Base-by-base conservation (phyloP, 2,797 vertebrate species). In the Synanceia verrucosa region DNA sequence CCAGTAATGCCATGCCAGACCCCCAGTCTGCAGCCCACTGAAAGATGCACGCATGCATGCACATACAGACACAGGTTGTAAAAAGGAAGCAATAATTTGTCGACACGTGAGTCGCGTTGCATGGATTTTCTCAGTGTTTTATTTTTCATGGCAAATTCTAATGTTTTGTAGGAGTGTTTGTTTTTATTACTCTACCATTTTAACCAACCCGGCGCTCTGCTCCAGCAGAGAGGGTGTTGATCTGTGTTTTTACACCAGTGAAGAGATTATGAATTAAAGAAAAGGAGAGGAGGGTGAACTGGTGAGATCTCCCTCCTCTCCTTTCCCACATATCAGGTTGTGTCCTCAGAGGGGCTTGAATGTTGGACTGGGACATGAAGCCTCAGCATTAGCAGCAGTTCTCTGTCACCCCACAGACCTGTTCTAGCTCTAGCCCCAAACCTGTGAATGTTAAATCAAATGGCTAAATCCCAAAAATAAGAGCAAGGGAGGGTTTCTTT, bases 61-160 rank as follows among this genome's bases (percentile, higher is more conserved):
- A 78, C 62, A 76, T 26, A 12, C 4, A 72, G 78, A 80, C 41
- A 82, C 79, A 85, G 73, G 81, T 88, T 84, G 88, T 89, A 87
- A 89, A 82, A 91, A 94, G 92, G 93, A 95, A 97, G 96, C 96
- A 98, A 97, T 97, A 97, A 96, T 92, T 93, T 94, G 89, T 94
- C 87, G 70, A 86, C 76, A 65, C 2, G 23, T 44, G 65, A 85
- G 83, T 85, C 56, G 69, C 53, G 64, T 81, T 84, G 88, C 89
- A 93, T 91, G 88, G 71, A 88, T 89, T 90, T 88, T 87, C 74
- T 86, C 81, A 84, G 89, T 82, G 83, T 86, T 84, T 91, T 87
- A 76, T 87, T 88, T 92, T 88, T 89, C 81, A 85, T 87, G 72
- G 73, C 70, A 87, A 87, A 84, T 87, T 89, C 86, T 88, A 82